Evolutionary conservation across 1,140 invertebrate species (phyloP).

Genomic region (Drosophila pseudoananassae): DNA sequence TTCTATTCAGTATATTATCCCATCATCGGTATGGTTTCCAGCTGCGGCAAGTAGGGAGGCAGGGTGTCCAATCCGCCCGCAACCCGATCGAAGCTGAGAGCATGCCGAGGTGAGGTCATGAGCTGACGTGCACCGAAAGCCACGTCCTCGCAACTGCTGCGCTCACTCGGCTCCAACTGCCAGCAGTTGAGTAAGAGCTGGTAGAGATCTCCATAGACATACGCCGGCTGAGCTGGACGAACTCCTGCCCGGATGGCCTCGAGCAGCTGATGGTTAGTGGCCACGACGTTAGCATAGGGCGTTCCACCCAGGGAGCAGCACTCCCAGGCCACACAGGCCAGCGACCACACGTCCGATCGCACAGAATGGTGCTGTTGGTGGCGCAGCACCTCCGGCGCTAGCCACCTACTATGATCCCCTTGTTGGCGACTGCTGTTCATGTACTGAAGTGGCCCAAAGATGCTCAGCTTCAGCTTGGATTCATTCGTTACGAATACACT

Average conservation of each 20-base stretch:
- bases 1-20: constrained; percentile 15
- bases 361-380: constrained; percentile 87
- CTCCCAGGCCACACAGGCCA: constrained; percentile 93
- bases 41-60: constrained; percentile 79
- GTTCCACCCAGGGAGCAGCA: constrained; percentile 92
- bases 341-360: constrained; percentile 93
- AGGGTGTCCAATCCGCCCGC: constrained; percentile 57
- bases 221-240: constrained; percentile 89
- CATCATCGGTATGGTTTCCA: constrained; percentile 54
- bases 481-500: constrained; percentile 86
- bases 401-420: constrained; percentile 91
- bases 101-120: constrained; percentile 80
- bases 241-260: constrained; percentile 88
- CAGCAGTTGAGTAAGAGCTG: constrained; percentile 93
- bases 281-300: constrained; percentile 88
- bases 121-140: constrained; percentile 81
- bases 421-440: constrained; percentile 81
- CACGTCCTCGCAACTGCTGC: constrained; percentile 89
- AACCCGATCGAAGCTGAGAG: constrained; percentile 71
- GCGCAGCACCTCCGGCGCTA: constrained; percentile 90
- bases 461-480: constrained; percentile 68
- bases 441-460: constrained; percentile 71
- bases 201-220: constrained; percentile 91
- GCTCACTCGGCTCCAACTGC: constrained; percentile 92
- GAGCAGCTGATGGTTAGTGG: constrained; percentile 87